Percentiles rank a stretch among this genome's conserved stretches.
Conservation (phyloP, 2,113 vertebrate genomes). For the Clarias magur region DNA sequence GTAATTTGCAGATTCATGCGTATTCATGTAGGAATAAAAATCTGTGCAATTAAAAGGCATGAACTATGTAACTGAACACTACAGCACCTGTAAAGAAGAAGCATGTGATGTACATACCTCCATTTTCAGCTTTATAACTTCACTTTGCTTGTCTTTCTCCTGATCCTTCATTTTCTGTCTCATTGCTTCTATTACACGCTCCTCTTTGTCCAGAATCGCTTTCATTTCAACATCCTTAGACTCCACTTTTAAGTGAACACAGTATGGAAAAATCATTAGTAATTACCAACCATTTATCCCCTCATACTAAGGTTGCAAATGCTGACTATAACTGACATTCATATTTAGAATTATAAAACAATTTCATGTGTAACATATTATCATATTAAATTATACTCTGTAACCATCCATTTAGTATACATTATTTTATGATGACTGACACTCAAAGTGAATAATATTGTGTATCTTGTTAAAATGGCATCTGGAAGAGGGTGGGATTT, state of each 20-base stretch:
- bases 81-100: background rate
- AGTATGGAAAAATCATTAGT: background rate
- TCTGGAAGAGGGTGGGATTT: too few relatives aligned
- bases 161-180: constrained; percentile 78
- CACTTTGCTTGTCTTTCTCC: constrained; percentile 85
- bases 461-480: too few relatives aligned
- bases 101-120: constrained; percentile 73
- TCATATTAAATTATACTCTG: background rate
- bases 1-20: background rate
- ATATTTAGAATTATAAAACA: background rate
- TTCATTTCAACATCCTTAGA: constrained; percentile 75
- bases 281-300: background rate
- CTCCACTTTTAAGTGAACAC: constrained; percentile 71
- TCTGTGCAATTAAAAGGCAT: constrained; percentile 19
- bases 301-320: background rate
- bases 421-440: too few relatives aligned
- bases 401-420: too few relatives aligned
- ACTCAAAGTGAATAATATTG: too few relatives aligned
- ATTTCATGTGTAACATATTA: background rate
- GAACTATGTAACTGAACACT: background rate
- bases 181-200: constrained; percentile 78
- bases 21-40: constrained; percentile 2
- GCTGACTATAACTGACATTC: background rate
- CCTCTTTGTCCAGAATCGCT: constrained; percentile 73
- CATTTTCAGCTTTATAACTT: constrained; percentile 88